Evolutionary conservation across 1,140 invertebrate species (phyloP), one percentile per base, ranked within the genome.

Genomic region (Drosophila persimilis): DNA sequence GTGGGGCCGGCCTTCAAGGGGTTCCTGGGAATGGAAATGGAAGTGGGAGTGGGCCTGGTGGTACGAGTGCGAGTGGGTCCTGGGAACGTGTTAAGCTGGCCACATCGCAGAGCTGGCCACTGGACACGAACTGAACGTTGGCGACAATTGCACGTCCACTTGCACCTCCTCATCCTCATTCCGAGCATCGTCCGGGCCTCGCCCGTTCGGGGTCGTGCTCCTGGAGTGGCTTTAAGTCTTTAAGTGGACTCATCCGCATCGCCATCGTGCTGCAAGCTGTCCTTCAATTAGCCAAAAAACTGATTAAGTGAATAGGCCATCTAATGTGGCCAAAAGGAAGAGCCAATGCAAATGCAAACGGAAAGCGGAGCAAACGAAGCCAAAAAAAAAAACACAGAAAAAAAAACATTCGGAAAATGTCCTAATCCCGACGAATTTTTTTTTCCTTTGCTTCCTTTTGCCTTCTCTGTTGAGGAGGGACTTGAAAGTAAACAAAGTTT

Each of bases 401-500:
- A 52, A 39, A 39, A 5, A 43, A 26, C 6, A n/a, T n/a, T 8
- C 31, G 3, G 8, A 31, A 71, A 62, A 64, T 47, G 46, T 73
- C 44, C 67, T 15, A 39, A 55, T 6, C 51, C 31, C 50, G 35
- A 31, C 22, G 45, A 61, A 55, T 56, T 29, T 3, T 17, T 24
- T 22, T 15, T 43, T 63, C 52, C 24, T 39, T 26, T 31, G 41
- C 43, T 31, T n/a, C 43, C 24, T 35, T 24, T 59, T n/a, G 48
- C 20, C 15, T 26, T 51, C 22, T 15, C 17, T 17, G 59, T 3
- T 35, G 62, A 43, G 35, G 35, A 51, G 52, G 74, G 80, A 80
- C 80, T 85, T 69, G 69, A 73, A 77, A 85, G 81, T 85, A 85
- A 85, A 85, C 80, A 85, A 85, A 85, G 80, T 85, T 85, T 86